Evolutionary conservation across 2,113 vertebrate species (phyloP).

Genomic region (Pterocles gutturalis): DNA sequence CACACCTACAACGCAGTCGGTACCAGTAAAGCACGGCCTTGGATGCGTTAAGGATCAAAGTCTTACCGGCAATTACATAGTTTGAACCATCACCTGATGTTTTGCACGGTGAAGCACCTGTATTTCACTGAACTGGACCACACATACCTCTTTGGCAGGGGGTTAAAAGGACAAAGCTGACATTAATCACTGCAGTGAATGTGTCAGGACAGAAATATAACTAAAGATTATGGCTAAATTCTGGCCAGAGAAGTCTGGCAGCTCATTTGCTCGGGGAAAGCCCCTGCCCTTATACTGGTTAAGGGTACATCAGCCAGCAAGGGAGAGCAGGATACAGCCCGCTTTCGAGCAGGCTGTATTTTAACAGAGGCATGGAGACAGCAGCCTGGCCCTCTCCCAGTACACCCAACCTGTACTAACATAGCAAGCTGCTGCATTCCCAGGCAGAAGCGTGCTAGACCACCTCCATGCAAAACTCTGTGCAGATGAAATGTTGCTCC

Average conservation of each 20-base stretch:
- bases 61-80: background rate
- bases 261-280: background rate
- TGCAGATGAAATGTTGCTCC: background rate
- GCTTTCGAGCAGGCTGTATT: background rate
- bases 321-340: background rate
- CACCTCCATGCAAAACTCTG: background rate
- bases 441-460: background rate
- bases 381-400: background rate
- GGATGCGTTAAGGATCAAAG: background rate
- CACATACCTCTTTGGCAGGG: rapidly evolving
- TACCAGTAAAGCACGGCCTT: background rate
- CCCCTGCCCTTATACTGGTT: too few species aligned
- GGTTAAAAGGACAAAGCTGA: background rate
- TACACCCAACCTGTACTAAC: background rate
- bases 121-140: background rate
- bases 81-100: background rate
- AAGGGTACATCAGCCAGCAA: background rate
- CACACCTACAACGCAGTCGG: background rate
- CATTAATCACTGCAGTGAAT: background rate
- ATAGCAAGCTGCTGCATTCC: rapidly evolving
- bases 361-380: background rate
- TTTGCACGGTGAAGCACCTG: background rate
- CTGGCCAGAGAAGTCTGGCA: background rate
- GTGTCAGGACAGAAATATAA: background rate
- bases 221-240: background rate